A percentile compares a stretch with the other conserved stretches of the same genome.
Evolutionary conservation across 2,113 vertebrate species (phyloP).

Genomic region (Vimba vimba): DNA sequence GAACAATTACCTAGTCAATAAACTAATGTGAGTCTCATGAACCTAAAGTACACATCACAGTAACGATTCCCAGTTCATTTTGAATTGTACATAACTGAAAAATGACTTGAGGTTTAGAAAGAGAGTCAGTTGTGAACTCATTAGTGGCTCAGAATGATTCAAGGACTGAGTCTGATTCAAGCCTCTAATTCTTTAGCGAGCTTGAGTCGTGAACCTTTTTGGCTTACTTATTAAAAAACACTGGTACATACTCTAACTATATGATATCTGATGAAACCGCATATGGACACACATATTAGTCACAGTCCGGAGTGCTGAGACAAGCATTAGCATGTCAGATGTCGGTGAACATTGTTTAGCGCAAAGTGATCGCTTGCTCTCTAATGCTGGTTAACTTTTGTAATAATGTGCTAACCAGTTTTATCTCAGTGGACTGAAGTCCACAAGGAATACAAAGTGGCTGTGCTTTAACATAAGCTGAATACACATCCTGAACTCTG

Average conservation of each 20-base stretch:
- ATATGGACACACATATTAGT: neutral
- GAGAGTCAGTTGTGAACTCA: neutral
- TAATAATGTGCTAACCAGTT: slow-evolving; percentile 8
- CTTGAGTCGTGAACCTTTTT: too few species aligned
- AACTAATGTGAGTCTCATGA: neutral
- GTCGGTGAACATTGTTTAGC: neutral
- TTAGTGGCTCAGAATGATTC: neutral
- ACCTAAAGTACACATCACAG: neutral
- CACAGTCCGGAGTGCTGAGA: neutral
- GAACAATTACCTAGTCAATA: neutral
- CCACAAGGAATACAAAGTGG: slow-evolving; percentile 14
- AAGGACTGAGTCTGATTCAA: too few species aligned
- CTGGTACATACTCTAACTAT: neutral
- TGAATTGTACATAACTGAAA: neutral
- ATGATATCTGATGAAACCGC: neutral
- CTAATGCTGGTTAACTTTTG: neutral
- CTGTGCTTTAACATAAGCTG: slow-evolving; percentile 34
- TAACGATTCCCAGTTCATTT: neutral
- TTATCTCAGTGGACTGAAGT: neutral
- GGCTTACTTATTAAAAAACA: neutral
- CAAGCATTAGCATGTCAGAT: neutral
- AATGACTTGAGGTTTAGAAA: neutral
- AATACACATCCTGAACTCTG: slow-evolving; percentile 45
- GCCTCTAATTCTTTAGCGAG: too few species aligned
- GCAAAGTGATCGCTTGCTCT: neutral